Evolutionary conservation across 2,113 vertebrate species (phyloP), one percentile per base, ranked within the genome.

Genomic region (Istiophorus platypterus): DNA sequence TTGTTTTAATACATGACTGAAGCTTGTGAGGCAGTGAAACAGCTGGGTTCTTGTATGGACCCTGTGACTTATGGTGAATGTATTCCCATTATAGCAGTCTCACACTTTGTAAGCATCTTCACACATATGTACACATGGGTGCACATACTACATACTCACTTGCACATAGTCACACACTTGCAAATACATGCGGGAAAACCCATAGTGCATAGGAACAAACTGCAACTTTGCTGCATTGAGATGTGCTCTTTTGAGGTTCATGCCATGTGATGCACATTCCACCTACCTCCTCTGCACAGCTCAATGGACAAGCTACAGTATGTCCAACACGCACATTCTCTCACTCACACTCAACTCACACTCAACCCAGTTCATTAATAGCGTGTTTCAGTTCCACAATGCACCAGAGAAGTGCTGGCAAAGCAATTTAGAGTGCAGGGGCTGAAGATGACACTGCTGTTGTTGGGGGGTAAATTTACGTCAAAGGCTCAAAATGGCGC

Each of bases 341-440:
- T 80, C 75, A 70, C 67, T 84, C 63, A 84, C 83, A 72, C 80
- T 69, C 64, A 45, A 51, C 76, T 81, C 78, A 81, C 78, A 84
- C 77, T 68, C 52, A 72, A 81, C 73, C 52, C 47, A 26, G 73
- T 73, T 91, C 92, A 93, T 92, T 91, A 93, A 94, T 92, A 94
- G 91, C 34, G 22, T 84, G 85, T 94, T 94, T 94, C 88, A 87
- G 78, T 93, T 93, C 91, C 90, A 93, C 92, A 93, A 89, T 62
- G 75, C 15, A 17, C 52, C 26, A 52, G 51, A 91, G 88, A 93
- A 88, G 71, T 92, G 93, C 88, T 90, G 90, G 65, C 34, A 9
- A 88, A 84, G 92, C 89, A 89, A 69, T 89, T 90, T 79, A 76
- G 51, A 86, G 49, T 47, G 73, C 49, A 37, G 72, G 65, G 51